These are phyloP conservation scores for Mastomys natalensis DNA, from an alignment of 2,113 vertebrate species.

Conservation along the genomic window DNA sequence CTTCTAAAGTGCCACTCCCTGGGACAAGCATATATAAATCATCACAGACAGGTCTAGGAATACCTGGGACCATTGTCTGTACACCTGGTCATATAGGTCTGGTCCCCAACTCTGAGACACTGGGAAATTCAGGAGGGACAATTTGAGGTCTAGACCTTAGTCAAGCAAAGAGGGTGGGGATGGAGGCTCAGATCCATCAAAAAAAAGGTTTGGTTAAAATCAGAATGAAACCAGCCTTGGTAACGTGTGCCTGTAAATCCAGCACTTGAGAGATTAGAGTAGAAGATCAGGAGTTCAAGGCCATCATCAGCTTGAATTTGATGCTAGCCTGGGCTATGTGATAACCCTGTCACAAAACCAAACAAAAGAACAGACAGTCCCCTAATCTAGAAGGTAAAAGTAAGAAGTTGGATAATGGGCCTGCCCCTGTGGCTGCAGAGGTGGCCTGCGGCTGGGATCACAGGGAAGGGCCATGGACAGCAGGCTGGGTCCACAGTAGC, in stretches of 20 bases:
- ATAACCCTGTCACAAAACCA: not conserved
- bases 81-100: not conserved
- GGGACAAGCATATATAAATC: too few species aligned
- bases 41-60: not conserved
- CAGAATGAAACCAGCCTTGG: not conserved
- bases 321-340: not conserved
- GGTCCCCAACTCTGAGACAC: not conserved
- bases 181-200: not conserved
- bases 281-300: not conserved
- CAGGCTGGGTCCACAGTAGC: not conserved
- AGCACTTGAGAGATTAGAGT: not conserved
- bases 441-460: not conserved
- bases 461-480: rapidly evolving
- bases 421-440: not conserved
- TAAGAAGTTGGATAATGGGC: too few species aligned
- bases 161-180: not conserved
- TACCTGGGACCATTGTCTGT: not conserved
- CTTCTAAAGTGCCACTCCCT: too few species aligned
- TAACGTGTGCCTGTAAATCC: not conserved
- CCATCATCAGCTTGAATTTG: not conserved
- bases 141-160: not conserved
- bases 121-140: not conserved
- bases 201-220: not conserved
- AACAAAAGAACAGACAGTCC: not conserved
- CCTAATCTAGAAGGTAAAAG: not conserved